These are phyloP conservation scores for Archilochus colubris DNA, from an alignment of 2,113 vertebrate species.

Conservation along the genomic window DNA sequence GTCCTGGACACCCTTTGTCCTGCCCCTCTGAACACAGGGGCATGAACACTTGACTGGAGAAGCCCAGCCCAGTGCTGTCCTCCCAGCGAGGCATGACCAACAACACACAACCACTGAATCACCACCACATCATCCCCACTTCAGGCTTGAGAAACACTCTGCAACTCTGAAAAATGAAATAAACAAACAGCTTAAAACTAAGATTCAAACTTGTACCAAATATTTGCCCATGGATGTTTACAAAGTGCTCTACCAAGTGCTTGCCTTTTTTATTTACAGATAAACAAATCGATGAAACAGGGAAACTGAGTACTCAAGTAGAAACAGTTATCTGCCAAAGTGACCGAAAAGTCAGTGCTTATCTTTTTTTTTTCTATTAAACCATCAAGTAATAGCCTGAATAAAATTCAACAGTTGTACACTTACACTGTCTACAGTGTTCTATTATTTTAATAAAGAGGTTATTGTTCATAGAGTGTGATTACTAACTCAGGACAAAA, in stretches of 20 bases:
- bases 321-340: neutral
- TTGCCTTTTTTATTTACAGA: neutral
- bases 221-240: neutral
- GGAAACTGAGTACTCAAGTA: neutral
- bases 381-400: neutral
- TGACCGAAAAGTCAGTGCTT: neutral
- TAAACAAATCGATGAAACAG: neutral
- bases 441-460: slow-evolving; percentile 34
- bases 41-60: neutral
- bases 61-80: neutral
- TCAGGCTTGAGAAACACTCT: neutral
- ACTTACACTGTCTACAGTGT: neutral
- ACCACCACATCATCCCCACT: neutral
- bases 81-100: neutral
- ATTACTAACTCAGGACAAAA: slow-evolving; percentile 39
- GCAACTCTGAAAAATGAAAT: neutral
- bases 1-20: neutral
- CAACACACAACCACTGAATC: neutral
- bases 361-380: neutral
- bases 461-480: neutral
- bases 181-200: slow-evolving; percentile 2
- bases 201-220: slow-evolving; percentile 2
- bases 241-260: neutral
- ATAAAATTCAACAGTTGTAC: neutral
- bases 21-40: neutral